Evolutionary conservation across 2,888 invertebrate species (phyloP).

Genomic region (Hyposoter didymator): DNA sequence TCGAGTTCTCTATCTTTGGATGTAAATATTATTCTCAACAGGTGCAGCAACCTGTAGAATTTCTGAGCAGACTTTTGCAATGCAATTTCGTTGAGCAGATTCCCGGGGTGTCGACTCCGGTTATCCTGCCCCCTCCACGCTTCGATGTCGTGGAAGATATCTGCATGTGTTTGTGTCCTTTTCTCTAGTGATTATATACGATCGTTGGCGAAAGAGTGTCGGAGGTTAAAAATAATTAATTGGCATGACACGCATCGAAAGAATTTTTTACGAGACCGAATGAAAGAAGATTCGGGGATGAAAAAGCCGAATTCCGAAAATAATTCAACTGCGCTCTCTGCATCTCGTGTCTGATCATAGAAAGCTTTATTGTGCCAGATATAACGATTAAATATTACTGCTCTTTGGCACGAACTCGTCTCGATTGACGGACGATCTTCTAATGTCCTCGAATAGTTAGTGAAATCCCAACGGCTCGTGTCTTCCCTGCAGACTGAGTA

Average conservation of each 20-base stretch:
- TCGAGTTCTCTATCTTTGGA: conserved; percentile 48
- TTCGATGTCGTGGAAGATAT: neutral
- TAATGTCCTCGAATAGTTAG: conserved; percentile 42
- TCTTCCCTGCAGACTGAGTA: conserved; percentile 6
- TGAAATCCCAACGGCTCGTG: conserved; percentile 26
- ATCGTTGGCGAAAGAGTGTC: neutral
- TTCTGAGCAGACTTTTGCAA: conserved; percentile 16
- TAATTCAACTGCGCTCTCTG: conserved; percentile 25
- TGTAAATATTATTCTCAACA: conserved; percentile 62
- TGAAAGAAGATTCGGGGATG: conserved; percentile 15
- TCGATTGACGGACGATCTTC: conserved; percentile 34
- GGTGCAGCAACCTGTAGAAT: conserved; percentile 62
- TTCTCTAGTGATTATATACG: neutral
- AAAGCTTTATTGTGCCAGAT: conserved; percentile 50
- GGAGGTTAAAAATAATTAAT: conserved; percentile 54
- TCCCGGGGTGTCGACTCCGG: conserved; percentile 23
- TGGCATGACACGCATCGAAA: conserved; percentile 23
- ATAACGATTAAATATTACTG: conserved; percentile 45
- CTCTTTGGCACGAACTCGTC: conserved; percentile 53
- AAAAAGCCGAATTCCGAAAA: conserved; percentile 37
- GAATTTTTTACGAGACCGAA: neutral
- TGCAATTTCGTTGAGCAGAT: conserved; percentile 21
- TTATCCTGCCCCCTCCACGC: neutral
- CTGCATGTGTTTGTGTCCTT: neutral
- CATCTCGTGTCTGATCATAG: neutral